phyloP scores from a whole-genome alignment of 2,888 invertebrate genomes.

The Mimumesa dahlbomi region DNA sequence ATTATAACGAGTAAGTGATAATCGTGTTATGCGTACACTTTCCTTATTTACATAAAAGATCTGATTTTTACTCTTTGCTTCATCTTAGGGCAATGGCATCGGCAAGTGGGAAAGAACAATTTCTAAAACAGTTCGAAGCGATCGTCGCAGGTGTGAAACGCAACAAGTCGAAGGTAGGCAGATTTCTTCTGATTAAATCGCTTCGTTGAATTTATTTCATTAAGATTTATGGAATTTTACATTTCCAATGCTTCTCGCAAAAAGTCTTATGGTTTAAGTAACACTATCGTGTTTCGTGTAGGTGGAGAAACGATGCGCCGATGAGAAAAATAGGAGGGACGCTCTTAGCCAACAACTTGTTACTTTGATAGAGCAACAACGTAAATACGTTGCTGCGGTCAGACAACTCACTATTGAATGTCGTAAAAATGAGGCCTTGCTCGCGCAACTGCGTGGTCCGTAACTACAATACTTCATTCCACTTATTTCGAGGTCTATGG shows the following conservation, averaged over 20 bases:
- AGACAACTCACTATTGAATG: constrained; percentile 89
- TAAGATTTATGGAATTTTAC: no score
- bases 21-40: constrained; percentile 11
- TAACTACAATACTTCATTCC: constrained; percentile 42
- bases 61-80: constrained; percentile 1
- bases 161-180: constrained; percentile 90
- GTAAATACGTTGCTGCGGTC: constrained; percentile 89
- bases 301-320: constrained; percentile 83
- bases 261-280: no score
- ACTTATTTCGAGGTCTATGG: constrained; percentile 5
- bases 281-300: constrained; percentile 41
- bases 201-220: no score
- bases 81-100: constrained; percentile 89
- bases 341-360: constrained; percentile 84
- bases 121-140: constrained; percentile 93
- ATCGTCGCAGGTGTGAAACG: constrained; percentile 95
- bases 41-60: neutral
- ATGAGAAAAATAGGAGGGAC: constrained; percentile 87
- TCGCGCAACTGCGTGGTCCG: constrained; percentile 77
- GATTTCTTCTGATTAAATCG: neutral
- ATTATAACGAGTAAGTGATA: constrained; percentile 89
- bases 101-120: constrained; percentile 90
- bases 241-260: no score
- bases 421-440: constrained; percentile 85
- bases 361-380: constrained; percentile 85